A percentile compares a stretch with the other conserved stretches of the same genome.
Evolutionary conservation across 23 tunicate species (phyloP).

Genomic region (Ascidia mentula): DNA sequence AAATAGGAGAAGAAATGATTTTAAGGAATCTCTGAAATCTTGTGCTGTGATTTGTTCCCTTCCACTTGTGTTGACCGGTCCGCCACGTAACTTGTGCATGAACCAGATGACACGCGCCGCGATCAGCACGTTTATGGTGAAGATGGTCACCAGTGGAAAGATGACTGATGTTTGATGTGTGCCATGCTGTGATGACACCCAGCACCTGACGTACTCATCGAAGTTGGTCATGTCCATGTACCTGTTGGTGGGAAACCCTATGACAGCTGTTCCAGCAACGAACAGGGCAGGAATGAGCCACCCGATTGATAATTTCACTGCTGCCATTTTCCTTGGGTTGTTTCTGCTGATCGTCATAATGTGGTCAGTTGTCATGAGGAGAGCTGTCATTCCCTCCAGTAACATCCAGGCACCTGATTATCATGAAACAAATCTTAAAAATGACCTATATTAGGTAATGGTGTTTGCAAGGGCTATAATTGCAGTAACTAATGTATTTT

Average conservation of each 20-base stretch:
- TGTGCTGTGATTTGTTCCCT: neutral
- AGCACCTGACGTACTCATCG: conserved; percentile 34
- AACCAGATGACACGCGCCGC: neutral
- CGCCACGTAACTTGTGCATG: neutral
- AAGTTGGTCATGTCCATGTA: conserved; percentile 1
- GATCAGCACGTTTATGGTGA: neutral
- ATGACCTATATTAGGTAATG: too few relatives aligned
- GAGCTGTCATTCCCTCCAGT: conserved; percentile 47
- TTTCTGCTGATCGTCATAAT: conserved; percentile 12
- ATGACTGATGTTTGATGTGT: neutral
- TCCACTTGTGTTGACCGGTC: neutral
- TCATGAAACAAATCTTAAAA: too few relatives aligned
- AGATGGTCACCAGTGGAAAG: neutral
- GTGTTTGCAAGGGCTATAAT: too few relatives aligned
- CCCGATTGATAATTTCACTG: conserved; percentile 12
- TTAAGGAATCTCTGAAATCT: neutral
- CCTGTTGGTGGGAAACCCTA: conserved; percentile 14
- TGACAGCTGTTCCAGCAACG: conserved; percentile 20
- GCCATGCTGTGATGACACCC: conserved; percentile 18
- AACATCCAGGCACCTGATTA: conserved; percentile 70
- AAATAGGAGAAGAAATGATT: neutral
- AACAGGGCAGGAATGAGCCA: conserved; percentile 28
- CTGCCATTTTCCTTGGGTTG: conserved; percentile 22
- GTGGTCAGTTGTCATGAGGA: conserved; percentile 46
- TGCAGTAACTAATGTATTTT: too few relatives aligned